A percentile compares a stretch with the other conserved stretches of the same genome.
Conservation (phyloP, 2,797 vertebrate genomes). For the Melanotaenia boesemani region DNA sequence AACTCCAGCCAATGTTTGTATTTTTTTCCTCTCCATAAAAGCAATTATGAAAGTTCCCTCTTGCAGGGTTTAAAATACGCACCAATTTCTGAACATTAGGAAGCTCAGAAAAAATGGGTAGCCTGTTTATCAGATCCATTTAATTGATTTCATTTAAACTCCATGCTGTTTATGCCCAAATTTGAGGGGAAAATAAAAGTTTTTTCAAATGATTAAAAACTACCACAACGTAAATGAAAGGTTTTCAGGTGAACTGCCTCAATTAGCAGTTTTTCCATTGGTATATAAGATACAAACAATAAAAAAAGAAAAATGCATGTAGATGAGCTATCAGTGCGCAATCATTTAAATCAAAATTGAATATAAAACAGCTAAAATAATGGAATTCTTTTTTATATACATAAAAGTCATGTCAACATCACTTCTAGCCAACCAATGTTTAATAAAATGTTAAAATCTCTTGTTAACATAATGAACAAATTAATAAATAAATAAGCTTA, state of each 20-base stretch:
- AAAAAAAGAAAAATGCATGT: background rate
- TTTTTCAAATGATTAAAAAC: constrained; percentile 44
- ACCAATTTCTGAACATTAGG: constrained; percentile 39
- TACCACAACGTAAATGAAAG: constrained; percentile 49
- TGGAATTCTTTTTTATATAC: constrained; percentile 23
- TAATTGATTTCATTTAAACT: constrained; percentile 69
- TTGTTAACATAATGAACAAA: constrained; percentile 6
- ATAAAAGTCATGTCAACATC: constrained; percentile 4
- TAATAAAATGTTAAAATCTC: constrained; percentile 4
- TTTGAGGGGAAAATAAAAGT: constrained; percentile 9
- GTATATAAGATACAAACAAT: constrained; percentile 1
- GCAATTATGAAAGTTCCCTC: constrained; percentile 52
- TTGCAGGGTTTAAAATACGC: constrained; percentile 42
- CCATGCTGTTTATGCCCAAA: constrained; percentile 45
- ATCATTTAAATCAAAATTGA: constrained; percentile 5
- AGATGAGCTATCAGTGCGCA: constrained; percentile 1
- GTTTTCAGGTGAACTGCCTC: constrained; percentile 1
- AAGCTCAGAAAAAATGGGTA: constrained; percentile 49
- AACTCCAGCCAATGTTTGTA: constrained; percentile 50
- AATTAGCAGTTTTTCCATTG: constrained; percentile 42
- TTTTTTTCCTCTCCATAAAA: constrained; percentile 32
- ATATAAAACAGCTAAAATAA: constrained; percentile 3
- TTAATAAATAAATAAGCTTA: background rate
- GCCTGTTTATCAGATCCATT: constrained; percentile 63
- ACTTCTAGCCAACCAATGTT: constrained; percentile 5